Evolutionary conservation across 2,888 invertebrate species (phyloP).

Genomic region (Oscheius sp.): DNA sequence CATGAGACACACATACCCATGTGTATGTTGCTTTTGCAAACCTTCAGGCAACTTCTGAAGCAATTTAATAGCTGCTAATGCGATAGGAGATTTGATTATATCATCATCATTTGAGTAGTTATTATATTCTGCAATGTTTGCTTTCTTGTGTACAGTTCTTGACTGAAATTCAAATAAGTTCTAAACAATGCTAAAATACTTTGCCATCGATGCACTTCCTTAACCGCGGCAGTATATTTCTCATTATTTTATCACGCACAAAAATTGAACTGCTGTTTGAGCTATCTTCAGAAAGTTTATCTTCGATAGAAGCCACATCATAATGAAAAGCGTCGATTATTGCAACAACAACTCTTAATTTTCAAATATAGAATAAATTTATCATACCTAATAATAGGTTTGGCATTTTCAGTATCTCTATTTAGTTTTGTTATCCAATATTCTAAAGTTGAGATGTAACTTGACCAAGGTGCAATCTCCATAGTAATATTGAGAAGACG

Average conservation of each 20-base stretch:
- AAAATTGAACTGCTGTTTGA: conserved; percentile 13
- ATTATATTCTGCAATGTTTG: conserved; percentile 36
- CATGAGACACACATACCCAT: conserved; percentile 77
- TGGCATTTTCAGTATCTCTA: conserved; percentile 79
- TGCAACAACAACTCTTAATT: conserved; percentile 73
- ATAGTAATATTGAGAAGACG: conserved; percentile 42
- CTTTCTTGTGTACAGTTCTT: conserved; percentile 30
- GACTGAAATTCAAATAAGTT: conserved; percentile 2
- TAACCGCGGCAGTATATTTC: conserved; percentile 37
- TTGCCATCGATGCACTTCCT: conserved; percentile 31
- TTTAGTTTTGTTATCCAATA: conserved; percentile 83
- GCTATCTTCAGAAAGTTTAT: conserved; percentile 26
- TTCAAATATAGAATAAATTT: not conserved
- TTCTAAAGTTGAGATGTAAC: conserved; percentile 81
- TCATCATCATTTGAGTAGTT: conserved; percentile 78
- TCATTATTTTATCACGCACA: conserved; percentile 37
- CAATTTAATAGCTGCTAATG: conserved; percentile 88
- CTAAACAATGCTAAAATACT: conserved; percentile 10
- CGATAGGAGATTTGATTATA: conserved; percentile 87
- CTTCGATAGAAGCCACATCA: conserved; percentile 74
- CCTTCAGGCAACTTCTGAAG: conserved; percentile 83
- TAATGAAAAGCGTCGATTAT: conserved; percentile 91
- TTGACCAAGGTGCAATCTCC: conserved; percentile 49
- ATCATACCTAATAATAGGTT: conserved; percentile 72
- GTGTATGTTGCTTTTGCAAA: conserved; percentile 59